These are phyloP conservation scores for Drosophila robusta DNA, from an alignment of 2,888 invertebrate species.

Conservation along the genomic window DNA sequence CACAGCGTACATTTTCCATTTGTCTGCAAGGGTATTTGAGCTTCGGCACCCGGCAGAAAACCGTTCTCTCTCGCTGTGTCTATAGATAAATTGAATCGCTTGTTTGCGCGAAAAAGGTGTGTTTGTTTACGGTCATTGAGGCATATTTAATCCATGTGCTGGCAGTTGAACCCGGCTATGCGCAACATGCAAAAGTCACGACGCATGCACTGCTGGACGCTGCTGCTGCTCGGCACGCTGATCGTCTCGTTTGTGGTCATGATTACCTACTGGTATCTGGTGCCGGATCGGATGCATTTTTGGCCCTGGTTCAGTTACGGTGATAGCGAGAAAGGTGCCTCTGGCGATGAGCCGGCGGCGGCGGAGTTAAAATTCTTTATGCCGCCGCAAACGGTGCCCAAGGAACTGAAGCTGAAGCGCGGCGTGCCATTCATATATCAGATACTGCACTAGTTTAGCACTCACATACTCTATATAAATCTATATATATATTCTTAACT, in stretches of 20 bases:
- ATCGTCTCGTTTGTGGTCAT: constrained; percentile 51
- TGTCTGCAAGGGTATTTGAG: not conserved
- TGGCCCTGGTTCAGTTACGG: constrained; percentile 38
- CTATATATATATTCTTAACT: constrained; percentile 39
- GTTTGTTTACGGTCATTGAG: constrained; percentile 2
- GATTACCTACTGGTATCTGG: constrained; percentile 57
- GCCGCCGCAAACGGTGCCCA: constrained; percentile 54
- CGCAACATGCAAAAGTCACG: constrained; percentile 48
- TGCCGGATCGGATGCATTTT: constrained; percentile 40
- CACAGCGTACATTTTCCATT: no score
- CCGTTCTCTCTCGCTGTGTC: constrained; percentile 8
- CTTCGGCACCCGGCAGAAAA: not conserved
- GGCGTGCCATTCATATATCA: constrained; percentile 65
- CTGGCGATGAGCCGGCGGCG: not conserved
- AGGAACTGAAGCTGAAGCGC: constrained; percentile 59
- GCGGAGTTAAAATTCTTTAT: constrained; percentile 38
- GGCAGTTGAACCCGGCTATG: constrained; percentile 14
- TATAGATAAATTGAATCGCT: constrained; percentile 9
- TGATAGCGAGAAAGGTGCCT: constrained; percentile 1
- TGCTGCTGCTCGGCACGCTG: constrained; percentile 49
- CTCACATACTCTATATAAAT: constrained; percentile 23
- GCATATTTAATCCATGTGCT: not conserved
- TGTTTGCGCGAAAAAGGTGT: constrained; percentile 23
- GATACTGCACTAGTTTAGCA: constrained; percentile 53
- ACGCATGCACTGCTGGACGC: constrained; percentile 53